phyloP scores from a whole-genome alignment of 2,113 vertebrate genomes.

The Elephas maximus region DNA sequence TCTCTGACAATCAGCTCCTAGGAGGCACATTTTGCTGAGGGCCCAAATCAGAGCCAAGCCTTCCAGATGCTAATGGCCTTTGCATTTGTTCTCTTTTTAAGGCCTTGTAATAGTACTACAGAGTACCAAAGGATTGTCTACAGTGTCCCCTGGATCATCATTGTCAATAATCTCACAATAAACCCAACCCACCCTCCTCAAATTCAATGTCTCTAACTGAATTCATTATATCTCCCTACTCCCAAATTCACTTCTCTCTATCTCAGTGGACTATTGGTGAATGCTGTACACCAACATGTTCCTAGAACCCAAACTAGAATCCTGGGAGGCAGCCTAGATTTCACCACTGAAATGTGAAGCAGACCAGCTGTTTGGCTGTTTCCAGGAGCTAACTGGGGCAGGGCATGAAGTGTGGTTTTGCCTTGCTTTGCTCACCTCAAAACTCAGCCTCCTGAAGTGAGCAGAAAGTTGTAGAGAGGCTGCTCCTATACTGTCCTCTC shows the following conservation, averaged over 20 bases:
- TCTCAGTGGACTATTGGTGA: background rate
- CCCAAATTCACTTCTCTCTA: background rate
- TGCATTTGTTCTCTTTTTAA: background rate
- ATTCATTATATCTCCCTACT: background rate
- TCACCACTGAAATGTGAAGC: background rate
- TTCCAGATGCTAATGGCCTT: background rate
- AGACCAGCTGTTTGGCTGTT: background rate
- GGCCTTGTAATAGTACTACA: background rate
- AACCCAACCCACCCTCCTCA: background rate
- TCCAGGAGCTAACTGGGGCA: background rate
- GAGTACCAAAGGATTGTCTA: background rate
- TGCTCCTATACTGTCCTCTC: background rate
- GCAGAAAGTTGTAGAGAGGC: background rate
- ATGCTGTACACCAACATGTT: background rate
- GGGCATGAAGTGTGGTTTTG: too few relatives aligned
- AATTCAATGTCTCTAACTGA: background rate
- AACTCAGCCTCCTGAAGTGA: background rate
- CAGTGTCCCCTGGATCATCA: background rate
- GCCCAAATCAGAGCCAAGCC: background rate
- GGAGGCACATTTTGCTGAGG: background rate
- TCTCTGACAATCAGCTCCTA: background rate
- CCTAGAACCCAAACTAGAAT: constrained; percentile 5
- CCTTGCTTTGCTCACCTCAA: too few relatives aligned
- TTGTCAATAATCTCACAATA: background rate
- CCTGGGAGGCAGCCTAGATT: background rate